Evolutionary conservation across 1,140 invertebrate species (phyloP).

Genomic region (Colletes latitarsis): DNA sequence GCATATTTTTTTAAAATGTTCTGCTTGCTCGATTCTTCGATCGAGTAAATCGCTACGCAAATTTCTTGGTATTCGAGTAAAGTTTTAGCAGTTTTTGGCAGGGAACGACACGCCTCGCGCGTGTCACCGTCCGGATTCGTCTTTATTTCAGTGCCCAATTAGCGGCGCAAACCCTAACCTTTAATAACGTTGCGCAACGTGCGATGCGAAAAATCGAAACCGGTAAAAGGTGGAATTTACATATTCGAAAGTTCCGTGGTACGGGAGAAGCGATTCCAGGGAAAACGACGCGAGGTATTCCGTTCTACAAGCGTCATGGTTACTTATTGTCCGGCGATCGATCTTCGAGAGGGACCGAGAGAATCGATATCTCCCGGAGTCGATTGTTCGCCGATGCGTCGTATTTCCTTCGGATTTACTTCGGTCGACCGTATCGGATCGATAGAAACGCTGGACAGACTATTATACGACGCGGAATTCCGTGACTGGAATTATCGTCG

Average conservation of each 20-base stretch:
- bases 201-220: constrained; percentile 36
- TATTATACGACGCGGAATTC: constrained; percentile 44
- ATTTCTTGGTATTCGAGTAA: too few relatives aligned
- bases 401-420: constrained; percentile 53
- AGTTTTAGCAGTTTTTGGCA: too few relatives aligned
- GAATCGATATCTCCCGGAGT: constrained; percentile 40
- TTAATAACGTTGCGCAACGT: constrained; percentile 23
- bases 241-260: constrained; percentile 33
- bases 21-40: too few relatives aligned
- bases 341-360: constrained; percentile 10
- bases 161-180: background rate
- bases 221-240: constrained; percentile 32
- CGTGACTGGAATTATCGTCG: constrained; percentile 18
- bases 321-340: constrained; percentile 35
- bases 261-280: background rate
- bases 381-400: constrained; percentile 37
- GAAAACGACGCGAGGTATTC: constrained; percentile 6
- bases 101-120: too few relatives aligned
- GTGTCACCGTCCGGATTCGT: background rate
- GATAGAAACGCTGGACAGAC: constrained; percentile 48
- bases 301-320: background rate
- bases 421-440: constrained; percentile 46
- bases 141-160: constrained; percentile 6
- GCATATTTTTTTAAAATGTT: too few relatives aligned
- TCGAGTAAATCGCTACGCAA: too few relatives aligned